These are phyloP conservation scores for Saccopteryx leptura DNA, from an alignment of 2,113 vertebrate genomes.

Conservation along the genomic window DNA sequence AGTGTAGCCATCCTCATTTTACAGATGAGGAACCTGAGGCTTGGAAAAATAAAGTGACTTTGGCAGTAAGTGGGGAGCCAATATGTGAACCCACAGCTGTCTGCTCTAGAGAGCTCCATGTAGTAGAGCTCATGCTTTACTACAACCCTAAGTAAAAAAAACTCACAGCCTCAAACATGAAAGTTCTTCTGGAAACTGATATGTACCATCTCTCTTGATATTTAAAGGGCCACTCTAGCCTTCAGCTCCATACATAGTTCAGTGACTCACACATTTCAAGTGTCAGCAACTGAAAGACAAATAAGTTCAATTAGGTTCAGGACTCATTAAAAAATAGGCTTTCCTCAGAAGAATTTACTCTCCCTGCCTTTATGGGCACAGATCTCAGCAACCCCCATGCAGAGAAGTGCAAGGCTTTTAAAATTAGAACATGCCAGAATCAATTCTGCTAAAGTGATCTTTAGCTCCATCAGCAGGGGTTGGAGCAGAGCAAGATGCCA, in stretches of 20 bases:
- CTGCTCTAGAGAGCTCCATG: background rate
- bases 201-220: conserved; percentile 70
- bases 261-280: conserved; percentile 86
- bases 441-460: conserved; percentile 77
- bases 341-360: conserved; percentile 78
- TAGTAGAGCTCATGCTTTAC: background rate
- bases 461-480: conserved; percentile 66
- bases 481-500: conserved; percentile 60
- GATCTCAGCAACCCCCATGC: background rate
- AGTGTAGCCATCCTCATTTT: background rate
- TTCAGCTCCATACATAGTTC: conserved; percentile 84
- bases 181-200: conserved; percentile 3
- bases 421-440: conserved; percentile 82
- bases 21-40: conserved; percentile 21
- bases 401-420: conserved; percentile 68
- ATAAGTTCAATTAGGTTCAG: conserved; percentile 87
- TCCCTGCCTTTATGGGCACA: conserved; percentile 75
- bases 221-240: conserved; percentile 77
- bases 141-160: background rate
- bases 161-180: background rate
- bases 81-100: background rate
- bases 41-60: background rate
- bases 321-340: conserved; percentile 87
- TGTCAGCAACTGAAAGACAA: conserved; percentile 85
- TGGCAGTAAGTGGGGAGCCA: background rate